phyloP scores from a whole-genome alignment of 2,113 vertebrate species.

The Syngnathoides biaculeatus region DNA sequence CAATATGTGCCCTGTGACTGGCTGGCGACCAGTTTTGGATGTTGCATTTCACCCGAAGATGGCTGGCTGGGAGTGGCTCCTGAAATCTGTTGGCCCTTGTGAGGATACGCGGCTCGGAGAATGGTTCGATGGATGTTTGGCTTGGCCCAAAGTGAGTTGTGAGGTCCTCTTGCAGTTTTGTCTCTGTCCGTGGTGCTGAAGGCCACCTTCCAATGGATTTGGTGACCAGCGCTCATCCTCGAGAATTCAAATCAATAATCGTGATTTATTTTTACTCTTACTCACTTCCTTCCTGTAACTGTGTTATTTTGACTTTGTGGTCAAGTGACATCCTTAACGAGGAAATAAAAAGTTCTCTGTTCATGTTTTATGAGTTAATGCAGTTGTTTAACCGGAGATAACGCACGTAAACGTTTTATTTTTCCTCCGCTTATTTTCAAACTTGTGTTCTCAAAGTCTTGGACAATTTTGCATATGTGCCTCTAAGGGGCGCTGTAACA shows the following conservation, averaged over 20 bases:
- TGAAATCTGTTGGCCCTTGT: too few species aligned
- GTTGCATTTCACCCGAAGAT: too few species aligned
- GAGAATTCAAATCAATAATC: neutral
- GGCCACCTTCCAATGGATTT: neutral
- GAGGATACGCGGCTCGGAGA: too few species aligned
- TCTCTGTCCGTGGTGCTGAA: constrained; percentile 24
- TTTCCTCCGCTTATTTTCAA: neutral
- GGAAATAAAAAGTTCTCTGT: neutral
- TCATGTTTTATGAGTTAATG: neutral
- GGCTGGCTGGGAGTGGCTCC: too few species aligned
- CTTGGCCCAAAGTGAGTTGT: neutral
- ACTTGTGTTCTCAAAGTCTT: neutral
- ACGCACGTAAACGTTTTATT: too few species aligned
- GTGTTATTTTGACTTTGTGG: neutral
- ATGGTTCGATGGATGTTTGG: neutral
- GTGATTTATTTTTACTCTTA: neutral
- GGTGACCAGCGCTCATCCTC: neutral
- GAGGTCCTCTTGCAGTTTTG: neutral
- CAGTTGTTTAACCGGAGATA: neutral
- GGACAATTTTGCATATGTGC: constrained; percentile 6
- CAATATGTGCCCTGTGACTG: too few species aligned
- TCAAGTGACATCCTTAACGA: neutral
- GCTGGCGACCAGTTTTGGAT: too few species aligned
- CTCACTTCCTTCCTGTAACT: neutral
- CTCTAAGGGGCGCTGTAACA: constrained; percentile 62